Evolutionary conservation across 2,113 vertebrate species (phyloP).

Genomic region (Silurus asotus): DNA sequence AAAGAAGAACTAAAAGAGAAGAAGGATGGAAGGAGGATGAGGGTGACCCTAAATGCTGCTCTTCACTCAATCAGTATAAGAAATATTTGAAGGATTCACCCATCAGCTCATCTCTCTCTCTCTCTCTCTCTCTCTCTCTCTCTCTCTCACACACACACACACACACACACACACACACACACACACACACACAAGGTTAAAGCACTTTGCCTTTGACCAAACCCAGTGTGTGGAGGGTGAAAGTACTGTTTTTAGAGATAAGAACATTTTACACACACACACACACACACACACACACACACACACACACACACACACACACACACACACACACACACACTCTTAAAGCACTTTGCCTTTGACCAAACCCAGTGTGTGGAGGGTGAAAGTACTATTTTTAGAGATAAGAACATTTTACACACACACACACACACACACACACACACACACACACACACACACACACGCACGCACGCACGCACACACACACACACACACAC

Average conservation of each 20-base stretch:
- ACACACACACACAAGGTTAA: conserved; percentile 34
- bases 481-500: neutral
- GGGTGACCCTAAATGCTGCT: neutral
- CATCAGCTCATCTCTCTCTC: conserved; percentile 1
- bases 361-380: neutral
- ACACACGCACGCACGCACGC: neutral
- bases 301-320: conserved; percentile 15
- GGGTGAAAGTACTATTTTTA: conserved; percentile 41
- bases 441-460: conserved; percentile 25
- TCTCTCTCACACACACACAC: conserved; percentile 28
- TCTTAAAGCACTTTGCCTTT: conserved; percentile 43
- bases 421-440: neutral
- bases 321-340: conserved; percentile 6
- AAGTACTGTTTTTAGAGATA: conserved; percentile 38
- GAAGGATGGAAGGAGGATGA: neutral
- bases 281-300: neutral
- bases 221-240: conserved; percentile 6
- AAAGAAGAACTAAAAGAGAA: neutral
- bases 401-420: neutral
- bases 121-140: neutral
- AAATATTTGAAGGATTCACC: neutral
- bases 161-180: neutral
- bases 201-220: conserved; percentile 27
- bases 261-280: neutral
- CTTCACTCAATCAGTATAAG: neutral